These are phyloP conservation scores for Pristionchus mayeri DNA, from an alignment of 2,888 invertebrate genomes.

Conservation along the genomic window DNA sequence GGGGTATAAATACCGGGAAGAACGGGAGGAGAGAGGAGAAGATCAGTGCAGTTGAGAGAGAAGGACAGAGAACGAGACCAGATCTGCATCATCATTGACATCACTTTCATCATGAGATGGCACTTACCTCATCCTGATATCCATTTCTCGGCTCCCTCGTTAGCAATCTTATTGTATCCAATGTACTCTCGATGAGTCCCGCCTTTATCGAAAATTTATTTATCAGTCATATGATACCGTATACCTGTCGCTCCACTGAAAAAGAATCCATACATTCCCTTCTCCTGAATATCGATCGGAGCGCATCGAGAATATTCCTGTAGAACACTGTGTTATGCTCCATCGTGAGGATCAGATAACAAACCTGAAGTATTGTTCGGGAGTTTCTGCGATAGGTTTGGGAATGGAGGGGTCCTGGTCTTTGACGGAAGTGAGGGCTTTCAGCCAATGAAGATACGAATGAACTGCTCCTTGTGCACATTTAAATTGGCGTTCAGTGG, in stretches of 20 bases:
- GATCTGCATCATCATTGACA: constrained; percentile 56
- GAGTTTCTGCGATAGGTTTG: constrained; percentile 62
- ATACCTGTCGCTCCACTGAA: constrained; percentile 45
- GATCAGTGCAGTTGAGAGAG: constrained; percentile 66
- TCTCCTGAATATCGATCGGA: constrained; percentile 67
- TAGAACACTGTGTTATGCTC: not conserved
- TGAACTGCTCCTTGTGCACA: constrained; percentile 8
- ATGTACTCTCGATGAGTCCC: constrained; percentile 60
- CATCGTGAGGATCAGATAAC: constrained; percentile 12
- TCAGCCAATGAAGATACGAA: constrained; percentile 63
- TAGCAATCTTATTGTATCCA: constrained; percentile 57
- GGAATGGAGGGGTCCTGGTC: constrained; percentile 64
- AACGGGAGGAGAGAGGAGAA: constrained; percentile 65
- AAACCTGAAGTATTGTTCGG: constrained; percentile 65
- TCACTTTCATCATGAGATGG: constrained; percentile 22
- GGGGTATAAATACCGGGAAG: constrained; percentile 56
- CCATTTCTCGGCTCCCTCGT: constrained; percentile 61
- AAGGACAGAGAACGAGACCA: constrained; percentile 72
- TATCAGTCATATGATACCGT: not conserved
- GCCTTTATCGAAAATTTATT: constrained; percentile 50
- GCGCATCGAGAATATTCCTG: constrained; percentile 70
- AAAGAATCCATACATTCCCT: constrained; percentile 50
- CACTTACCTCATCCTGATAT: constrained; percentile 62
- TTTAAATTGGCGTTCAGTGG: constrained; percentile 64
- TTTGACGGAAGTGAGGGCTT: constrained; percentile 61